Base-by-base conservation (phyloP, 1,140 invertebrate species). In the Chrysopa pallens region DNA sequence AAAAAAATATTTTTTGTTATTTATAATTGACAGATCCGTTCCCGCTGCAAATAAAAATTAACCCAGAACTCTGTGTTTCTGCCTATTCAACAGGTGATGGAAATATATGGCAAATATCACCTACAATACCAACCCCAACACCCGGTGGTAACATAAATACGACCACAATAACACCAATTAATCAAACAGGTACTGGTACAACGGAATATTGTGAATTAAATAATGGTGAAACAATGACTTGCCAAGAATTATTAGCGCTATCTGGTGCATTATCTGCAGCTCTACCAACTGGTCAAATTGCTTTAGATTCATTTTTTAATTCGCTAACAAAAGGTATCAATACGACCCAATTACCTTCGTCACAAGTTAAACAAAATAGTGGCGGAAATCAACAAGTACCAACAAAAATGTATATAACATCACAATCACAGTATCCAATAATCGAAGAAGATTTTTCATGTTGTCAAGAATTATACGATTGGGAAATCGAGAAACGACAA, bases 251-350 rank as follows among this genome's bases (percentile, higher is more conserved):
- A 2, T 67, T 95, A 36, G 88, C 88, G 28, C 67, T 93, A 23
- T 84, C 84, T 38, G 88, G 90, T 36, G 87, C 88, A 8, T 73
- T 95, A 23, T 87, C 85, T 50, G 88, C 89, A 1, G 85, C 88
- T 2, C 60, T 93, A 44, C 89, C 89, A 13, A 90, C 89, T 6
- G 84, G 83, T 33, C 84, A 88, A 63, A 73, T 84, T 28, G 82
- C 80, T 5, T 61, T 86, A 14, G 80, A 85, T 50, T 79, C 81
- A 2, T 82, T 87, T 58, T 78, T 86, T 50, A 75, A 75, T 53
- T 82, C 83, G 23, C 64, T 87, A 8, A 80, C 79, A 8, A 84
- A 84, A 59, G 78, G 76, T 40, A 72, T 67, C 33, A 67, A 62
- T 42, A 67, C 66, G 52, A 56, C 39, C 31, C 40, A 42, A 8